Evolutionary conservation across 2,888 invertebrate genomes (phyloP), one percentile per base, ranked within the genome.

Genomic region (Chrysomela aeneicollis): DNA sequence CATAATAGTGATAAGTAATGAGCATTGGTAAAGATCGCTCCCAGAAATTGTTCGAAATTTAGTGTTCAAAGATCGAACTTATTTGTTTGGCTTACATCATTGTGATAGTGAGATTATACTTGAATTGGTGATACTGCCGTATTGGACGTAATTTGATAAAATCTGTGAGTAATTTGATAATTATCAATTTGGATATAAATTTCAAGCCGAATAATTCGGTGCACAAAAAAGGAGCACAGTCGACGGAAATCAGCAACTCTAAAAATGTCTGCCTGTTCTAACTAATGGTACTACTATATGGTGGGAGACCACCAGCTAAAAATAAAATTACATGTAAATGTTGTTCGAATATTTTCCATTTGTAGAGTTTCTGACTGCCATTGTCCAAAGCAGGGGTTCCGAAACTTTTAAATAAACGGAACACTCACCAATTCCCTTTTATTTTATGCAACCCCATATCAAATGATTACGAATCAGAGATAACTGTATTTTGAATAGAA

Each of bases 271-370:
- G 47, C 47, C 47, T 47, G 47, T 10, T 6, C 1, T 10, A 19
- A 47, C n/a, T n/a, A n/a, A n/a, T n/a, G n/a, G n/a, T n/a, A n/a
- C n/a, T n/a, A n/a, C n/a, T n/a, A 17, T 47, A 17, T 17, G 47
- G 47, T 47, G 47, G 10, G 6, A 47, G 47, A 17, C 17, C 47
- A 47, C 15, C 47, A 47, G 47, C 47, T 47, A 47, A 47, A 47
- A 47, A 47, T 47, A 47, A 47, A 47, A 47, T 47, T 17, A 6
- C 47, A 47, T 47, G 47, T 47, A 17, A 10, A 47, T 47, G 47
- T n/a, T n/a, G n/a, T n/a, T n/a, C n/a, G n/a, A n/a, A n/a, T n/a
- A n/a, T n/a, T n/a, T n/a, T n/a, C n/a, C n/a, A n/a, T n/a, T n/a
- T n/a, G n/a, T n/a, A n/a, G n/a, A n/a, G n/a, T n/a, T n/a, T n/a